phyloP scores from a whole-genome alignment of 2,113 vertebrate genomes.

The Elaphurus davidianus region DNA sequence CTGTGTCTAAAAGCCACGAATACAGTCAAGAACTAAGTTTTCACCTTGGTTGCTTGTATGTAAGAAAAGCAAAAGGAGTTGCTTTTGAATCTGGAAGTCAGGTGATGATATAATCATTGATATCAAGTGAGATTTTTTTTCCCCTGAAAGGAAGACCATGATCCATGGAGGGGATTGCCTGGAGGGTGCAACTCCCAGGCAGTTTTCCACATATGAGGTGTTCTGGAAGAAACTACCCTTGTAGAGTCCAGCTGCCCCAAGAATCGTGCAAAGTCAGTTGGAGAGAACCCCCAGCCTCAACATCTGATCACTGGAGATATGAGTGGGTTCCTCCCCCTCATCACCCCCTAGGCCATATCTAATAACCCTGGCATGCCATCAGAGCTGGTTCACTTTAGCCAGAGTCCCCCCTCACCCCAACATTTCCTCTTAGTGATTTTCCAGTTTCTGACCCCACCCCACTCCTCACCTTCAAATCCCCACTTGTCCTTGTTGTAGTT shows the following conservation, averaged over 20 bases:
- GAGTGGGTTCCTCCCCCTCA: rapidly evolving
- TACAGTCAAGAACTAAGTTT: not conserved
- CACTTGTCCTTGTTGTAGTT: not conserved
- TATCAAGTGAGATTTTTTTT: not conserved
- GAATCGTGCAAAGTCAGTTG: not conserved
- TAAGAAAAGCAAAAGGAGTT: not conserved
- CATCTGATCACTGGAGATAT: rapidly evolving
- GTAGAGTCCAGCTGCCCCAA: not conserved
- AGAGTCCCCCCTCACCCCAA: not conserved
- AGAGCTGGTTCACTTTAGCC: not conserved
- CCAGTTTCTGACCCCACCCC: not conserved
- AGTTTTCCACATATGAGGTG: not conserved
- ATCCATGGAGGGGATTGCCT: rapidly evolving
- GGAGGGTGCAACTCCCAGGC: rapidly evolving
- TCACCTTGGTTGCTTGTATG: not conserved
- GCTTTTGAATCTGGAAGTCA: not conserved
- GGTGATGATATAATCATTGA: not conserved
- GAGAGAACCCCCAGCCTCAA: not conserved
- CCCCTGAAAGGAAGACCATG: not conserved
- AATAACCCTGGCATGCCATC: rapidly evolving
- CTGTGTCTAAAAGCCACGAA: not conserved
- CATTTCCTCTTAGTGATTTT: not conserved
- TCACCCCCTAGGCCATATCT: rapidly evolving
- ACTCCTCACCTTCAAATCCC: rapidly evolving
- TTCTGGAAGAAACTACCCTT: not conserved